Percentiles rank a stretch among this genome's conserved stretches.
These are phyloP conservation scores for Lasioglossum zephyrum DNA, from an alignment of 2,888 invertebrate species.

Conservation along the genomic window DNA sequence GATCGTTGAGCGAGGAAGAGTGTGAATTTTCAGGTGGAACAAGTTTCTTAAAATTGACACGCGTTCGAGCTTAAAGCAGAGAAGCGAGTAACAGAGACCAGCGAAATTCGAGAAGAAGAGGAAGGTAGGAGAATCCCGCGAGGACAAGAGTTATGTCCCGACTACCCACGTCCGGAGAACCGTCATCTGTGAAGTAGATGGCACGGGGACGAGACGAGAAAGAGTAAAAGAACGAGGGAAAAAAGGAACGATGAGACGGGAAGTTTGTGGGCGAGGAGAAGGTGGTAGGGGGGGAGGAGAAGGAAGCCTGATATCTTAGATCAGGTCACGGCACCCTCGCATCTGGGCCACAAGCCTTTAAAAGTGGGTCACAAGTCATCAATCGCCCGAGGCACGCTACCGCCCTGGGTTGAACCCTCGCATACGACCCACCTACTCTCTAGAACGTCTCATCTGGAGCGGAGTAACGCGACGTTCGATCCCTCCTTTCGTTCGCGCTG, in stretches of 20 bases:
- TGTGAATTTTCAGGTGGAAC: neutral
- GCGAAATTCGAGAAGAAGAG: slow-evolving; percentile 11
- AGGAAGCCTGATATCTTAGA: slow-evolving; percentile 67
- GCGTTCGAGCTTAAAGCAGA: neutral
- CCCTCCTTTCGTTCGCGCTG: slow-evolving; percentile 32
- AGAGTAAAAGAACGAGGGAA: slow-evolving; percentile 36
- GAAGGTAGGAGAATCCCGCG: neutral
- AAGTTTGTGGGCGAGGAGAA: slow-evolving; percentile 43
- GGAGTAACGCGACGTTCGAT: slow-evolving; percentile 54
- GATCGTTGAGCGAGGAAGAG: neutral
- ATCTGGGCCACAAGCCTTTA: slow-evolving; percentile 79
- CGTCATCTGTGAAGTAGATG: slow-evolving; percentile 47
- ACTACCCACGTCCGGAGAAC: slow-evolving; percentile 11
- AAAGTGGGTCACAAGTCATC: slow-evolving; percentile 82
- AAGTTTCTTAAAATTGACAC: neutral
- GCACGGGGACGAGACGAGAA: slow-evolving; percentile 37
- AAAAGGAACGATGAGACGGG: slow-evolving; percentile 33
- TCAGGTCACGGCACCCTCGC: slow-evolving; percentile 76
- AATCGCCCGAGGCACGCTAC: slow-evolving; percentile 76
- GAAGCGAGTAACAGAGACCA: neutral
- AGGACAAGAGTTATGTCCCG: slow-evolving; percentile 24
- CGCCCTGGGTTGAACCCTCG: slow-evolving; percentile 59
- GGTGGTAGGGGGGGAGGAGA: slow-evolving; percentile 26
- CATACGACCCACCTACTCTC: slow-evolving; percentile 59
- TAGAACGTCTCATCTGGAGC: slow-evolving; percentile 65